A percentile compares a stretch with the other conserved stretches of the same genome.
These are phyloP conservation scores for Bambusicola thoracicus DNA, from an alignment of 2,113 vertebrate genomes.

Conservation along the genomic window DNA sequence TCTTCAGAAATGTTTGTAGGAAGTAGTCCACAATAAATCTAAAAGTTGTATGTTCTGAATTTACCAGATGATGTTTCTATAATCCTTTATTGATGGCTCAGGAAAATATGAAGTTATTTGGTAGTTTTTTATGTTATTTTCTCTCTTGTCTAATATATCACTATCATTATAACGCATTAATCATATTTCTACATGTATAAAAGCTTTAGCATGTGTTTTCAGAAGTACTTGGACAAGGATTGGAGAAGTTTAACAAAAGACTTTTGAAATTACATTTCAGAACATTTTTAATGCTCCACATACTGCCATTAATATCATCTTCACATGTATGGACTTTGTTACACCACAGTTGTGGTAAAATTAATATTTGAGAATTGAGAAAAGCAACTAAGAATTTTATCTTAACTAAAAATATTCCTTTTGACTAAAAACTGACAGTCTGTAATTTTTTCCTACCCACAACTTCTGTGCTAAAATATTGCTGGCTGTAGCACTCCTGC, in stretches of 20 bases:
- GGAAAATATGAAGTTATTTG: neutral
- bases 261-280: neutral
- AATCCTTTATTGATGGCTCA: neutral
- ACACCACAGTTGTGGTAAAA: neutral
- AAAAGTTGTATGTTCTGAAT: neutral
- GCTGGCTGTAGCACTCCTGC: neutral
- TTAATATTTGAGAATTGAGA: neutral
- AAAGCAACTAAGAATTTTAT: neutral
- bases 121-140: neutral
- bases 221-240: neutral
- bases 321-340: neutral
- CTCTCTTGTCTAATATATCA: neutral
- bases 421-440: neutral
- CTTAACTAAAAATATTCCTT: neutral
- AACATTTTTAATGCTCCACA: neutral
- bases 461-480: neutral
- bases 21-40: neutral
- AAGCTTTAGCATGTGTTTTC: neutral
- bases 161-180: neutral
- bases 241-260: neutral
- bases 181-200: neutral
- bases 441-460: neutral
- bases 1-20: neutral
- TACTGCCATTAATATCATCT: neutral
- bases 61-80: neutral